phyloP scores from a whole-genome alignment of 1,140 invertebrate species.

The Diprion similis region DNA sequence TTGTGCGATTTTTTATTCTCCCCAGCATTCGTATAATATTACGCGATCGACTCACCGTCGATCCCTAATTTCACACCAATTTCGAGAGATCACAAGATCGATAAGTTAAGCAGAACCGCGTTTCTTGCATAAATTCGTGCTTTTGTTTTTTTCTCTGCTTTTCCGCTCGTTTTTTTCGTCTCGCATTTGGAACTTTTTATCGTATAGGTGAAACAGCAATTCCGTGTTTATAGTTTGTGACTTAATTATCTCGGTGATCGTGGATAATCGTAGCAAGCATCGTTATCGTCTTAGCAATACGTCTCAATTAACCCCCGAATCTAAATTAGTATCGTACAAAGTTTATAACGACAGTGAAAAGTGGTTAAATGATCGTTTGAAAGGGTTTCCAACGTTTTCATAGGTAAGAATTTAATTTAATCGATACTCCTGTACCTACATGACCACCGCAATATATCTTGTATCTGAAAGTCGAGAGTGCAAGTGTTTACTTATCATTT shows the following conservation, averaged over 20 bases:
- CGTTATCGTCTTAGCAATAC: no score
- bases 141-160: background rate
- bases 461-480: background rate
- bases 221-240: no score
- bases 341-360: background rate
- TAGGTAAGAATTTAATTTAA: background rate
- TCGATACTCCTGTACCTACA: background rate
- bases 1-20: background rate
- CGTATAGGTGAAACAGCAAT: no score
- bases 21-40: background rate
- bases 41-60: background rate
- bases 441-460: background rate
- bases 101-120: no score
- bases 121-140: background rate
- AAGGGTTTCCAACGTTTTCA: background rate
- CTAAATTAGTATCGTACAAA: no score
- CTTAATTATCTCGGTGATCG: no score
- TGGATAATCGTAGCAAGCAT: no score
- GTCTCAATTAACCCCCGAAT: no score
- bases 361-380: background rate
- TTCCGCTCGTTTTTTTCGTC: no score
- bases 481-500: slow-evolving; percentile 9
- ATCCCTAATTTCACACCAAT: background rate
- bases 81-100: background rate
- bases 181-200: no score